These are phyloP conservation scores for Chamaea fasciata DNA, from an alignment of 2,113 vertebrate species.

Conservation along the genomic window DNA sequence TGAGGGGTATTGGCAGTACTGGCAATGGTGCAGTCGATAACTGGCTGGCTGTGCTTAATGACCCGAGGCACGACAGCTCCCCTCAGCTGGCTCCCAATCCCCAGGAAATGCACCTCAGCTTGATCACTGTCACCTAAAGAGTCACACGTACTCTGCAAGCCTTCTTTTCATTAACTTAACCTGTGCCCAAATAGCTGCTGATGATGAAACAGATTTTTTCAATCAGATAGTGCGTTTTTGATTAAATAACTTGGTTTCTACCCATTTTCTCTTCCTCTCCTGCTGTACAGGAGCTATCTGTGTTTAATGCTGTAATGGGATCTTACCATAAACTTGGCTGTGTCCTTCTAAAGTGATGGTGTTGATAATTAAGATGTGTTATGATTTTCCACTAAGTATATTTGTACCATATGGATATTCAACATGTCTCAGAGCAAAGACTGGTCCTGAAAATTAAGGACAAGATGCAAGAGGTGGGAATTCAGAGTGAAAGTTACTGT, in stretches of 20 bases:
- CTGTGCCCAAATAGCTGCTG: neutral
- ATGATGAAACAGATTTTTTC: constrained; percentile 39
- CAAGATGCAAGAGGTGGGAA: neutral
- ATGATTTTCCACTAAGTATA: neutral
- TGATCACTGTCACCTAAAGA: constrained; percentile 46
- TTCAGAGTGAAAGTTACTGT: neutral
- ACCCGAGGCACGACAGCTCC: neutral
- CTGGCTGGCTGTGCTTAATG: constrained; percentile 40
- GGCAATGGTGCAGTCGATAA: neutral
- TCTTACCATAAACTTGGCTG: neutral
- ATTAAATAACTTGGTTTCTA: neutral
- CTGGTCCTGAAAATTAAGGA: neutral
- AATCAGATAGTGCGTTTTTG: constrained; percentile 42
- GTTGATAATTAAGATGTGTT: neutral
- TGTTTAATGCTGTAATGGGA: neutral
- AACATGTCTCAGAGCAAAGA: neutral
- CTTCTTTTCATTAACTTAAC: constrained; percentile 52
- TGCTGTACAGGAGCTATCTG: constrained; percentile 7
- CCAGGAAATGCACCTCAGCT: constrained; percentile 45
- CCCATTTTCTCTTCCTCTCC: constrained; percentile 6
- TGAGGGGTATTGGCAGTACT: neutral
- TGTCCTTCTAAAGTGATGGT: neutral
- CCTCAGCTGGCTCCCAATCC: constrained; percentile 57
- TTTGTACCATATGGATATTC: neutral
- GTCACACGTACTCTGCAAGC: constrained; percentile 1